Evolutionary conservation across 2,888 invertebrate genomes (phyloP), one percentile per base, ranked within the genome.

Genomic region (Lycophotia porphyrea): DNA sequence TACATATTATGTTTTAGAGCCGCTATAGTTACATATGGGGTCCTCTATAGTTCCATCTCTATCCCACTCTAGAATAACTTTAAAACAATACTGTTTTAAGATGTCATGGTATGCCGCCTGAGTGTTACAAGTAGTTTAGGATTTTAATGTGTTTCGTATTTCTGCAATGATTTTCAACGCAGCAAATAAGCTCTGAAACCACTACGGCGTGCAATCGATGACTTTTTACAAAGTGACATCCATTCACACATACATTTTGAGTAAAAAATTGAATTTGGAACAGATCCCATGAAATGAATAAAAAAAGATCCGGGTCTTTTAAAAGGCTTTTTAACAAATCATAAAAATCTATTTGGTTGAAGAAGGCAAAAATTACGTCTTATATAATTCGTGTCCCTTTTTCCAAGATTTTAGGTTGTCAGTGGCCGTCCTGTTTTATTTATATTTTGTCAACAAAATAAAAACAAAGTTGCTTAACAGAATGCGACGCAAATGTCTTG

Each of bases 261-360:
- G 27, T 24, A 3, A 44, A n/a, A 63, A n/a, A 58, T 27, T 63
- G 61, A 69, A 69, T 74, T 61, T n/a, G 15, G 21, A 49, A 47
- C 39, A 58, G 64, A 64, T 64, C 11, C 34, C 34, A 63, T 27
- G 44, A 27, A 64, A 64, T 60, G 47, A 67, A 70, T 39, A 44
- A 15, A 44, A 36, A 34, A 44, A 58, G 34, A 18, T 5, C 3
- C 18, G 18, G 2, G 5, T n/a, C 27, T 69, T 64, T 49, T 36
- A 31, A 67, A 63, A 61, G 15, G 24, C 49, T 24, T 61, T 61
- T 36, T 9, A 66, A 39, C 13, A 18, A 47, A 66, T 47, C 11
- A 65, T 31, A 36, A 52, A 64, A 58, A 13, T 4, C 3, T 8
- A 27, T 13, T 55, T 7, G 4, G 21, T 21, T 9, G 5, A 34